Evolutionary conservation across 23 tunicate species (phyloP).

Genomic region (Oikopleura dioica): DNA sequence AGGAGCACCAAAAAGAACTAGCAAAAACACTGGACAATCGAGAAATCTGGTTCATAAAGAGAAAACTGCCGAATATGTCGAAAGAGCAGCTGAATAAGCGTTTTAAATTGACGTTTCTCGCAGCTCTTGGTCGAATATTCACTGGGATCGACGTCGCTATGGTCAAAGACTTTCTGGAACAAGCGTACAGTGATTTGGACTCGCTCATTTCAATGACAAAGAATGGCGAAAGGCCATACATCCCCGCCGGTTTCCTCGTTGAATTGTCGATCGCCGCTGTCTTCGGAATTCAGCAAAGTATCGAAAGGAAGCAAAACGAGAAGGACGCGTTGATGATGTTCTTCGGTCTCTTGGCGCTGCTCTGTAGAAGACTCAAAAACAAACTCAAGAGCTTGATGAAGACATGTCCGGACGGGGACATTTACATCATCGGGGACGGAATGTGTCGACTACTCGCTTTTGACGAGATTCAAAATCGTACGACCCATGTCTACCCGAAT

Average conservation of each 20-base stretch:
- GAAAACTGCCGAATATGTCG: neutral
- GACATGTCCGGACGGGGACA: neutral
- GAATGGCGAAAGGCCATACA: neutral
- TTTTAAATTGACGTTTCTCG: neutral
- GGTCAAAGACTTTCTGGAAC: neutral
- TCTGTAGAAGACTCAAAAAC: neutral
- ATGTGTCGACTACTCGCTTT: neutral
- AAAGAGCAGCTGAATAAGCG: neutral
- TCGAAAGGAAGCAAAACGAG: neutral
- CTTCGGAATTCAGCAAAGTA: neutral
- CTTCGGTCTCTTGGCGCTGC: neutral
- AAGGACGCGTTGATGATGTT: neutral
- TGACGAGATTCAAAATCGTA: no score
- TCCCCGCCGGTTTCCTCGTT: neutral
- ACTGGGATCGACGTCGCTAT: neutral
- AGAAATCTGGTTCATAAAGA: neutral
- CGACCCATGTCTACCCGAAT: no score
- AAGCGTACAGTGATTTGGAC: neutral
- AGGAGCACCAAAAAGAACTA: neutral
- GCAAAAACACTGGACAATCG: neutral
- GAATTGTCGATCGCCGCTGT: neutral
- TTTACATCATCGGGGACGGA: neutral
- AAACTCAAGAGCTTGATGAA: neutral
- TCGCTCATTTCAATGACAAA: neutral
- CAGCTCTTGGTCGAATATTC: constrained; percentile 10